Evolutionary conservation across 2,113 vertebrate genomes (phyloP).

Genomic region (Ibidorhyncha struthersii): DNA sequence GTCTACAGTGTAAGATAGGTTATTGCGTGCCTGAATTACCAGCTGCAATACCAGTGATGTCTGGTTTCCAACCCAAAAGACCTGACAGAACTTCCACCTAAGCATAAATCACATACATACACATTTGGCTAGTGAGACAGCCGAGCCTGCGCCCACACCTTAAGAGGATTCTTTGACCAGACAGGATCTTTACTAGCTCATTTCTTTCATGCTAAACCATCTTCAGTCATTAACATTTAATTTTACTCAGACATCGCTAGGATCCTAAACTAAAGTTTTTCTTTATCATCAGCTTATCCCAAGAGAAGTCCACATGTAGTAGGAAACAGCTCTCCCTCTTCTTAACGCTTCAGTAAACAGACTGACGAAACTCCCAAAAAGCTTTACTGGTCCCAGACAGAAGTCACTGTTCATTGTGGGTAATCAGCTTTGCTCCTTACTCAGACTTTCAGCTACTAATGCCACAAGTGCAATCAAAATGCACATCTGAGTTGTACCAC

Average conservation of each 20-base stretch:
- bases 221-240: background rate
- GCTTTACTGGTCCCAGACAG: background rate
- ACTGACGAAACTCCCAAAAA: background rate
- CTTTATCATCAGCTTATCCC: background rate
- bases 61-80: background rate
- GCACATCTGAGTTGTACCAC: background rate
- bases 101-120: background rate
- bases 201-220: background rate
- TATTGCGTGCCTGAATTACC: background rate
- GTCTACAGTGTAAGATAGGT: background rate
- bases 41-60: background rate
- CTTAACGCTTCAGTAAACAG: background rate
- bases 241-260: background rate
- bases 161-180: background rate
- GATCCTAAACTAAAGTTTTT: background rate
- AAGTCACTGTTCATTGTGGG: background rate
- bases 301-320: background rate
- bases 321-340: background rate
- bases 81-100: background rate
- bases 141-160: background rate
- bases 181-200: background rate
- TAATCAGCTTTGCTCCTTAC: background rate
- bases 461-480: background rate
- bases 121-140: background rate
- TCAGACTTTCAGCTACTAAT: background rate